phyloP scores from a whole-genome alignment of 2,113 vertebrate species.

The Cyphomyrus plagiostoma region DNA sequence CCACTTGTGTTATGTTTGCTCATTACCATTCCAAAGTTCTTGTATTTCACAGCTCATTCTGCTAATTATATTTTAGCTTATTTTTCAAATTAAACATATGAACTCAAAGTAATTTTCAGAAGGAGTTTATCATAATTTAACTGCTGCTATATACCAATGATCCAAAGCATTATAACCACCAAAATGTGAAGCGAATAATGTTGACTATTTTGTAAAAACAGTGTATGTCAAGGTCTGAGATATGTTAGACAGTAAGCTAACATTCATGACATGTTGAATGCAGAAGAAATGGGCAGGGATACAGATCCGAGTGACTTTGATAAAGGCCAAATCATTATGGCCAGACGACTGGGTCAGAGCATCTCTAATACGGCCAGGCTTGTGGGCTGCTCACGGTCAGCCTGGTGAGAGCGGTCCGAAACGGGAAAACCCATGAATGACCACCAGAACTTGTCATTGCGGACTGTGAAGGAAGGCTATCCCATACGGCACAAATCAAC shows the following conservation, averaged over 20 bases:
- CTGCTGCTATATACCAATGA: too few species aligned
- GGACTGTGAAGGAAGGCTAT: not conserved
- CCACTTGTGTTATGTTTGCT: not conserved
- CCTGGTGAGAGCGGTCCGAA: too few species aligned
- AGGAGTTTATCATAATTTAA: not conserved
- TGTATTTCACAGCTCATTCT: not conserved
- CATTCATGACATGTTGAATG: too few species aligned
- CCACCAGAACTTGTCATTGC: not conserved
- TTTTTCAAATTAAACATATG: not conserved
- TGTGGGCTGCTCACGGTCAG: not conserved
- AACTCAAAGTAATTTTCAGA: not conserved
- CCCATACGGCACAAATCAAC: not conserved
- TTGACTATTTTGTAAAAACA: too few species aligned
- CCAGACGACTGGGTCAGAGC: too few species aligned
- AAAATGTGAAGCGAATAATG: too few species aligned
- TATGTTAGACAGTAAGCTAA: too few species aligned
- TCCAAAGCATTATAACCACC: not conserved
- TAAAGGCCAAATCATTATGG: too few species aligned
- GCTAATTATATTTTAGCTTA: not conserved
- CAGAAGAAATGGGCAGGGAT: not conserved
- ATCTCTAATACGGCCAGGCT: not conserved
- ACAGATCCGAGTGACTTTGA: not conserved
- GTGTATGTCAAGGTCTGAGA: too few species aligned
- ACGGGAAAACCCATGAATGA: too few species aligned
- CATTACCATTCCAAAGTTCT: not conserved